Conservation (phyloP, 1,140 invertebrate genomes). For the Heliothis virescens region DNA sequence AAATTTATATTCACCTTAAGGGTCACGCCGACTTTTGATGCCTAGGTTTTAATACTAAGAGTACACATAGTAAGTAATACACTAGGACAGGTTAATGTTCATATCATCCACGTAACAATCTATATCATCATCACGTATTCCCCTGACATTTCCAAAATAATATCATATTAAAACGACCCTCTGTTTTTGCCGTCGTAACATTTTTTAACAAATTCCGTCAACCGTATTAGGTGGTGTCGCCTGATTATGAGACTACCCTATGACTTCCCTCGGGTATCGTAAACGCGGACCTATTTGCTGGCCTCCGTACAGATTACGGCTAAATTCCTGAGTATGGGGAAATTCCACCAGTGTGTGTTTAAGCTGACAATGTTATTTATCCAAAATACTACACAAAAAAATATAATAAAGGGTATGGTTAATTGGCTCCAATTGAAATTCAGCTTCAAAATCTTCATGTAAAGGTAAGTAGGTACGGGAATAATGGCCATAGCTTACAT, state of each 20-base stretch:
- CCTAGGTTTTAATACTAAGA: too few relatives aligned
- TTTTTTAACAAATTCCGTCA: constrained; percentile 35
- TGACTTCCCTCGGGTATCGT: constrained; percentile 31
- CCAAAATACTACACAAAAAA: background rate
- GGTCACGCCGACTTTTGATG: too few relatives aligned
- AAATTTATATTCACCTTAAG: too few relatives aligned
- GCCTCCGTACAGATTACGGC: constrained; percentile 2
- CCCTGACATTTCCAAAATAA: background rate
- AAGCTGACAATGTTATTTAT: background rate
- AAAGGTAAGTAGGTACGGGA: too few relatives aligned
- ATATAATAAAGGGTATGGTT: too few relatives aligned
- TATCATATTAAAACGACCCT: background rate
- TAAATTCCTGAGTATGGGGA: constrained; percentile 16
- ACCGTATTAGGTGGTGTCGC: background rate
- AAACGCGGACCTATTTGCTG: constrained; percentile 29
- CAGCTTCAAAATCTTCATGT: too few relatives aligned
- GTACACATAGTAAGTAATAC: too few relatives aligned
- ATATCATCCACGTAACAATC: background rate
- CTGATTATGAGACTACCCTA: background rate
- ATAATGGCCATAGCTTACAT: too few relatives aligned
- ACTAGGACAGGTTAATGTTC: too few relatives aligned
- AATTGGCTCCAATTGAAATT: too few relatives aligned
- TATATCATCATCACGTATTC: background rate
- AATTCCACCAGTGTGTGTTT: background rate
- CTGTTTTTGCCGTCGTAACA: background rate